phyloP scores from a whole-genome alignment of 2,797 vertebrate species.

The Moxostoma hubbsi region DNA sequence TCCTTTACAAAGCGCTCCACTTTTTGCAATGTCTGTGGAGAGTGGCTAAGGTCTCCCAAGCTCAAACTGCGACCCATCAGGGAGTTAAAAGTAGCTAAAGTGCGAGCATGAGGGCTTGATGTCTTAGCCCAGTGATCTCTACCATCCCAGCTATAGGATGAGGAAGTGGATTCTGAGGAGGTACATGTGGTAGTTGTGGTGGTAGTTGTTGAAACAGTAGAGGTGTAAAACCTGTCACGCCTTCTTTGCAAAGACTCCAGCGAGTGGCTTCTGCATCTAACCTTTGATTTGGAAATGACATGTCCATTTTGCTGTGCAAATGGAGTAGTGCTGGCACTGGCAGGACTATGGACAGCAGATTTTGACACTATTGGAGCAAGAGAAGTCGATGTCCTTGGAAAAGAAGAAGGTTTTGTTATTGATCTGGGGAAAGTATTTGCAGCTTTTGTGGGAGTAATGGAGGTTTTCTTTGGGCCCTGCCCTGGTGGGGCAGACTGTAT shows the following conservation, averaged over 20 bases:
- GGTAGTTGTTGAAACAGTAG: constrained; percentile 68
- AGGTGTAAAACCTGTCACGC: constrained; percentile 75
- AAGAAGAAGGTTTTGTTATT: constrained; percentile 71
- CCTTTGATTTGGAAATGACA: constrained; percentile 60
- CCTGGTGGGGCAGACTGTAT: constrained; percentile 66
- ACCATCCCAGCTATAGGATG: constrained; percentile 90
- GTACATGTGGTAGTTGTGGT: constrained; percentile 81
- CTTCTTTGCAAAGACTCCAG: constrained; percentile 87
- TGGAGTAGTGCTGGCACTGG: constrained; percentile 65
- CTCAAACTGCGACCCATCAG: constrained; percentile 93
- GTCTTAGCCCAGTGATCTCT: constrained; percentile 80
- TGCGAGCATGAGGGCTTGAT: constrained; percentile 78
- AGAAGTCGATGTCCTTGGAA: constrained; percentile 74
- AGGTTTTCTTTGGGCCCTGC: constrained; percentile 62
- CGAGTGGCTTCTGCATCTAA: constrained; percentile 85
- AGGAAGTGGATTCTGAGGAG: constrained; percentile 90
- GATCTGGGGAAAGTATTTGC: constrained; percentile 75
- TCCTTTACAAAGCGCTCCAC: constrained; percentile 94
- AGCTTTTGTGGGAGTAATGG: constrained; percentile 63
- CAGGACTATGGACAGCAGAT: constrained; percentile 62
- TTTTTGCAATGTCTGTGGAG: constrained; percentile 89
- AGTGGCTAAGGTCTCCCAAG: constrained; percentile 94
- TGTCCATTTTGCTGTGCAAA: constrained; percentile 78
- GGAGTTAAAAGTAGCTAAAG: constrained; percentile 81
- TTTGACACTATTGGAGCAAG: constrained; percentile 69